A percentile compares a stretch with the other conserved stretches of the same genome.
These are phyloP conservation scores for Phocides pigmalion DNA, from an alignment of 1,140 invertebrate genomes.

Conservation along the genomic window DNA sequence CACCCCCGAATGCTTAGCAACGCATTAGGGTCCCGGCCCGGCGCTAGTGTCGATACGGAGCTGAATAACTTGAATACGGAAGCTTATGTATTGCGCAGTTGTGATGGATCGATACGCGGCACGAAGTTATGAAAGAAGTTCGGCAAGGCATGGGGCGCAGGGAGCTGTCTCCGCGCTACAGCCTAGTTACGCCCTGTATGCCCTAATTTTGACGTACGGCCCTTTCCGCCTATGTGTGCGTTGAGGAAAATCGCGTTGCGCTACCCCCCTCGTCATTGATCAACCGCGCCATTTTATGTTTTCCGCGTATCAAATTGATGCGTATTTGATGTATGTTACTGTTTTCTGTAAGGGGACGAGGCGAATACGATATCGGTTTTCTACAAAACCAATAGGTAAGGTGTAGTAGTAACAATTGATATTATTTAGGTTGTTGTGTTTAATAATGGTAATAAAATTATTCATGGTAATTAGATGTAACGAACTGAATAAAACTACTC, in stretches of 20 bases:
- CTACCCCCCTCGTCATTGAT: conserved; percentile 31
- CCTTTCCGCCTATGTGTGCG: conserved; percentile 59
- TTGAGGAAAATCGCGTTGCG: conserved; percentile 47
- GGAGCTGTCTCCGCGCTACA: conserved; percentile 73
- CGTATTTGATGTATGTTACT: conserved; percentile 28
- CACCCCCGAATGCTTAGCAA: conserved; percentile 19
- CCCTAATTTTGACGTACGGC: conserved; percentile 79
- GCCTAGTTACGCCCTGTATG: conserved; percentile 81
- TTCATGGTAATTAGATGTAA: background rate
- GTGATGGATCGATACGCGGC: conserved; percentile 79
- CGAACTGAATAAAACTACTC: background rate
- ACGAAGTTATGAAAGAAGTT: conserved; percentile 83
- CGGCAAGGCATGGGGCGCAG: conserved; percentile 71
- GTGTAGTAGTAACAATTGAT: background rate
- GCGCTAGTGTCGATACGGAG: conserved; percentile 49
- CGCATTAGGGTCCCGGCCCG: conserved; percentile 26
- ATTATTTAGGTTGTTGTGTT: background rate
- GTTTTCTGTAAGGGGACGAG: conserved; percentile 11
- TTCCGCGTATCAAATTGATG: conserved; percentile 34
- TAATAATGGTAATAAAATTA: background rate
- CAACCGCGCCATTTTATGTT: conserved; percentile 30
- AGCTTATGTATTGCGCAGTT: conserved; percentile 79
- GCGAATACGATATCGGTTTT: background rate
- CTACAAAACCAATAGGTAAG: background rate
- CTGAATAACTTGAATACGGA: conserved; percentile 70